A percentile compares a stretch with the other conserved stretches of the same genome.
Evolutionary conservation across 2,797 vertebrate species (phyloP).

Genomic region (Chromobotia macracanthus): DNA sequence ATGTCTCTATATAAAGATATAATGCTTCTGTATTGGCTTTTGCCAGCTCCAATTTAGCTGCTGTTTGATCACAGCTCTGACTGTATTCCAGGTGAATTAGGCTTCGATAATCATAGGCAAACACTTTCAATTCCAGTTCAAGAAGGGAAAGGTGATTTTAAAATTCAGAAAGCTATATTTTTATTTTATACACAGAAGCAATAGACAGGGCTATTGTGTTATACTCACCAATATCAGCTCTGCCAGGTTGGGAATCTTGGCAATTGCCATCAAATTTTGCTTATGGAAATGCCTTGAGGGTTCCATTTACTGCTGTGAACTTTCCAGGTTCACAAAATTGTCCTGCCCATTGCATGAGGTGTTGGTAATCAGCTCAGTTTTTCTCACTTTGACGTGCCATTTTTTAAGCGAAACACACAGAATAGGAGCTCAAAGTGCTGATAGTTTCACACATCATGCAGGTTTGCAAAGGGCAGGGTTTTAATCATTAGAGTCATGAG

Average conservation of each 20-base stretch:
- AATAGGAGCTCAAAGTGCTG: slow-evolving; percentile 4
- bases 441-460: slow-evolving; percentile 1
- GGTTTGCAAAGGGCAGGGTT: slow-evolving; percentile 31
- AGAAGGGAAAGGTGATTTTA: slow-evolving; percentile 37
- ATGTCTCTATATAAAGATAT: slow-evolving; percentile 48
- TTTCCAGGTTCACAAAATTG: slow-evolving; percentile 34
- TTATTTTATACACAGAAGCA: not conserved
- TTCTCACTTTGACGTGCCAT: slow-evolving; percentile 22
- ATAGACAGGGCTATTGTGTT: slow-evolving; percentile 8
- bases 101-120: slow-evolving; percentile 43
- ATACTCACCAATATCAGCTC: slow-evolving; percentile 5
- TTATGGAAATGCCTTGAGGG: not conserved
- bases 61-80: slow-evolving; percentile 47
- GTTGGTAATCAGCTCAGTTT: slow-evolving; percentile 14
- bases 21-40: not conserved
- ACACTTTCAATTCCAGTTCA: slow-evolving; percentile 38
- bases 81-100: slow-evolving; percentile 37
- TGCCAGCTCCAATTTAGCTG: slow-evolving; percentile 29
- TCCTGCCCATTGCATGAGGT: slow-evolving; percentile 11
- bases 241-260: slow-evolving; percentile 9
- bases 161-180: slow-evolving; percentile 15
- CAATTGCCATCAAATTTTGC: slow-evolving; percentile 5
- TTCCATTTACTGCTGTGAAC: slow-evolving; percentile 8
- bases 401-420: slow-evolving; percentile 22
- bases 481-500: slow-evolving; percentile 30